Conservation (phyloP, 2,888 invertebrate species). For the Patella depressa region DNA sequence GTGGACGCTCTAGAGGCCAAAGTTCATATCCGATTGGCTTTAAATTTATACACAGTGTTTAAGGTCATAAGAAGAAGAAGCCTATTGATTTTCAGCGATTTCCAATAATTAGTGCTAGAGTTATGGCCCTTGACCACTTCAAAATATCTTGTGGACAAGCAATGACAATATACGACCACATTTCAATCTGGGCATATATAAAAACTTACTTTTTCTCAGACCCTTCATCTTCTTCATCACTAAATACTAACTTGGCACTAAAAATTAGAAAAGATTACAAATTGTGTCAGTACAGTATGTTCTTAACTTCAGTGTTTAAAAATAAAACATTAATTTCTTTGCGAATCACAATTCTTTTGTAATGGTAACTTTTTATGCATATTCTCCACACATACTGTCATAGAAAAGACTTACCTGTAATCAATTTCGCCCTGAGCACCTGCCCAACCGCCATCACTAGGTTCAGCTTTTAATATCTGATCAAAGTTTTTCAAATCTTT, state of each 20-base stretch:
- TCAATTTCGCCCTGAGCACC: conserved; percentile 93
- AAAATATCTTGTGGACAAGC: too few species aligned
- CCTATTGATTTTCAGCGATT: too few species aligned
- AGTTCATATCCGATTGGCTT: too few species aligned
- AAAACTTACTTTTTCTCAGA: conserved; percentile 38
- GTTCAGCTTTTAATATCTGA: conserved; percentile 82
- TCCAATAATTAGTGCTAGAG: too few species aligned
- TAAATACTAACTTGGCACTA: conserved; percentile 92
- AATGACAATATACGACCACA: too few species aligned
- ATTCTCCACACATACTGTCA: conserved; percentile 1
- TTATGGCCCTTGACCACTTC: too few species aligned
- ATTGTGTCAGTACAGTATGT: background rate
- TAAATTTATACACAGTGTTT: too few species aligned
- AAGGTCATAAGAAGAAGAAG: too few species aligned
- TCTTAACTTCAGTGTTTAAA: too few species aligned
- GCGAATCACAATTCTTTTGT: background rate
- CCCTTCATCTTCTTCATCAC: conserved; percentile 84
- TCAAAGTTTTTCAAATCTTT: conserved; percentile 93
- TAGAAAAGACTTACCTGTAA: conserved; percentile 75
- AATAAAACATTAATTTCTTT: too few species aligned
- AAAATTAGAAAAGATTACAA: conserved; percentile 34
- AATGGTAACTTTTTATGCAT: background rate
- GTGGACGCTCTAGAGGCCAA: too few species aligned
- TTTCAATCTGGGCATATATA: background rate
- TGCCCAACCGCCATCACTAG: conserved; percentile 85